Evolutionary conservation across 2,888 invertebrate species (phyloP), one percentile per base, ranked within the genome.

Genomic region (Pyrrhia umbra): DNA sequence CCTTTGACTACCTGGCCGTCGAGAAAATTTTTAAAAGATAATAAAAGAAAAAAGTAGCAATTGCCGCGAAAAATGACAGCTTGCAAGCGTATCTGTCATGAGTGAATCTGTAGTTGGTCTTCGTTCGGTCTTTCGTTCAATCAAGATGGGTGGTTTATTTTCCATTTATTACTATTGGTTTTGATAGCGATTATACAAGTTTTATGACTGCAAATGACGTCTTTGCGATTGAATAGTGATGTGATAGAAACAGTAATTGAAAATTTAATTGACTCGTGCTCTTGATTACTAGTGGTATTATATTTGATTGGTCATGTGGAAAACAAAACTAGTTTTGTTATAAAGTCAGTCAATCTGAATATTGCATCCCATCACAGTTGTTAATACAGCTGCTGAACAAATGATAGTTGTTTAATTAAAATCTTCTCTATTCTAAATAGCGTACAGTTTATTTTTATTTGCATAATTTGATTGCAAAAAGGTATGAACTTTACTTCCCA

Each of bases 81-180:
- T 68, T 40, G 65, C 46, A 65, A 21, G 47, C 37, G 39, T 39
- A 55, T 50, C 30, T 42, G 46, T 64, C 66, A 68, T 52, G 45
- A 49, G 4, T 39, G 43, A 47, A 20, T 57, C 51, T 64, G 37
- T 57, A 39, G 51, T 15, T 34, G 34, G 34, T 25, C 55, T 61
- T 55, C 86, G 85, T 80, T 82, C 87, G 84, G 84, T 87, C 88
- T 86, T 87, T 85, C 66, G 63, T 74, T 75, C 64, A 71, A 66
- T 45, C 86, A 78, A 84, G 85, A 86, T 91, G 90, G 90, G 88
- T 89, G 89, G 92, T 85, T 89, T 87, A 89, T 88, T 81, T 85
- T 75, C 47, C 86, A 86, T 90, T 92, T 90, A 92, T 89, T 79
- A 81, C 80, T 89, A 91, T 91, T 88, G 88, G 88, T 86, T 90